A percentile compares a stretch with the other conserved stretches of the same genome.
Evolutionary conservation across 2,888 invertebrate genomes (phyloP).

Genomic region (Micoletzkya japonica): DNA sequence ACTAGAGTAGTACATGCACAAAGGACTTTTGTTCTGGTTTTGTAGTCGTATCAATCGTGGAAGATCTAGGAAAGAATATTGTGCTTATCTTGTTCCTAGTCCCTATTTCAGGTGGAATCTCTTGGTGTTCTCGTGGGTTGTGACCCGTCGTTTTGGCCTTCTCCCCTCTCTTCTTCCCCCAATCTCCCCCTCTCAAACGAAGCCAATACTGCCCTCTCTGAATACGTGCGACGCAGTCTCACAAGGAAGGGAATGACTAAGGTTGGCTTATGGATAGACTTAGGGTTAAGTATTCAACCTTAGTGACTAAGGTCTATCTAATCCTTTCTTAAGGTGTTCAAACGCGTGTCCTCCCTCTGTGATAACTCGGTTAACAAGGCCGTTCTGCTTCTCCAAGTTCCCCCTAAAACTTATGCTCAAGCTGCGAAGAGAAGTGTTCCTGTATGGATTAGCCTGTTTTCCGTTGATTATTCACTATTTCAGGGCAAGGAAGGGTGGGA

Average conservation of each 20-base stretch:
- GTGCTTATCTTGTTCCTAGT: not conserved
- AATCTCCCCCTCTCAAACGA: no score
- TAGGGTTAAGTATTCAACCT: not conserved
- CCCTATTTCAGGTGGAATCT: not conserved
- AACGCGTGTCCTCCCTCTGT: slow-evolving; percentile 30
- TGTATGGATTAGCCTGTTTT: slow-evolving; percentile 1
- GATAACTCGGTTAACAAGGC: slow-evolving; percentile 41
- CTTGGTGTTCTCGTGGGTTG: not conserved
- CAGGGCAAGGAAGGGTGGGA: not conserved
- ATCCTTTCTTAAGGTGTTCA: slow-evolving; percentile 27
- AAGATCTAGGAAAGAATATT: no score
- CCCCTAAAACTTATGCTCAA: slow-evolving; percentile 44
- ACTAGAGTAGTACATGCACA: no score
- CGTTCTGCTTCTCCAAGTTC: slow-evolving; percentile 42
- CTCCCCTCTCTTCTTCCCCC: not conserved
- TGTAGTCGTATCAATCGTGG: no score
- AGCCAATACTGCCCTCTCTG: not conserved
- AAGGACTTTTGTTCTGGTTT: no score
- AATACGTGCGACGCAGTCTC: slow-evolving; percentile 11
- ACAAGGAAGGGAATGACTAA: slow-evolving; percentile 26
- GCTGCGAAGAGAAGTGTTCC: slow-evolving; percentile 31
- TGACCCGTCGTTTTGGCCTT: not conserved
- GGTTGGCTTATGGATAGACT: not conserved
- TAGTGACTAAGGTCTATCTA: no score
- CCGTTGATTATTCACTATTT: no score